Conservation (phyloP, 2,888 invertebrate genomes). For the Agonum fuliginosum region DNA sequence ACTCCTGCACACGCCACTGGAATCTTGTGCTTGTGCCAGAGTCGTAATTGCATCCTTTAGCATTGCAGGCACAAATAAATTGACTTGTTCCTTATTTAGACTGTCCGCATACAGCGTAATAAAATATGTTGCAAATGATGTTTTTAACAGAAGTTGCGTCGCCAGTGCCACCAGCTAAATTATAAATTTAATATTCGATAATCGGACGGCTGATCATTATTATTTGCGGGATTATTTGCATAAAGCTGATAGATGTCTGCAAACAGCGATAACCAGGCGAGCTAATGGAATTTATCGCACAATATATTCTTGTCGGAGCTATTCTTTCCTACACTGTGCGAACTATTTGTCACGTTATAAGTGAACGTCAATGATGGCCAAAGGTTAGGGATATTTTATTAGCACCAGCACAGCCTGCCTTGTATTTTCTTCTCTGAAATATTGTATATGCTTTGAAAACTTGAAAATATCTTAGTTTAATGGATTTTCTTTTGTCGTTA, state of each 20-base stretch:
- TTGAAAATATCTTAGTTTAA: constrained; percentile 32
- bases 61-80: constrained; percentile 14
- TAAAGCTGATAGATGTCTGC: constrained; percentile 45
- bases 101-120: constrained; percentile 1
- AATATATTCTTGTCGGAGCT: constrained; percentile 37
- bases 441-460: not conserved
- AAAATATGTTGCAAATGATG: constrained; percentile 29
- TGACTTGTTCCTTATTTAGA: constrained; percentile 37
- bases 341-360: constrained; percentile 46
- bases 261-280: constrained; percentile 29
- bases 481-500: constrained; percentile 21
- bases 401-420: constrained; percentile 5
- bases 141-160: constrained; percentile 34
- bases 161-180: constrained; percentile 21
- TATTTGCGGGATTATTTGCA: constrained; percentile 44
- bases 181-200: constrained; percentile 46
- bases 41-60: constrained; percentile 41
- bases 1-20: not conserved
- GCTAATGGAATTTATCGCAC: constrained; percentile 49
- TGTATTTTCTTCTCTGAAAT: constrained; percentile 17
- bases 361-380: constrained; percentile 33
- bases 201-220: constrained; percentile 42
- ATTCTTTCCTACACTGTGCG: constrained; percentile 22
- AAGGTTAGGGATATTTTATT: constrained; percentile 52
- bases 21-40: not conserved